Evolutionary conservation across 1,140 invertebrate genomes (phyloP), one percentile per base, ranked within the genome.

Genomic region (Anthonomus grandis): DNA sequence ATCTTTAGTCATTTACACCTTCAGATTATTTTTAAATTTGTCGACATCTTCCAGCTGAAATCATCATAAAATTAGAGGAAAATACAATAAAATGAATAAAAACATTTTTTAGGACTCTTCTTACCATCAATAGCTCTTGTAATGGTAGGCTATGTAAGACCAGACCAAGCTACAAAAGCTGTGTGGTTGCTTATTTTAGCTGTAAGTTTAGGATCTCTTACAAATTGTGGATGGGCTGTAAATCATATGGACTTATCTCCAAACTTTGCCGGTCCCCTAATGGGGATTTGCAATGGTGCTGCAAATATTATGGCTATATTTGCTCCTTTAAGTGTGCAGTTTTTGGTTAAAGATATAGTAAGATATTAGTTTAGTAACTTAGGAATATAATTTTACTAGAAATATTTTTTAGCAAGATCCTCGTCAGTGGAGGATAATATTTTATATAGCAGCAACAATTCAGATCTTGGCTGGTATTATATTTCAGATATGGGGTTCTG

Each of bases 241-340:
- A 88, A 87, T 65, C 83, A 87, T 65, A 78, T 89, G 21, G 86
- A 90, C 64, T 77, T 90, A 37, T 80, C 86, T 0, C 84, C 84
- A 4, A 85, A 83, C 70, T 82, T 78, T 72, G 85, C 86, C 17
- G 84, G 86, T 12, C 80, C 79, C 1, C 70, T 88, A 57, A 86
- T 88, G 82, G 85, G 89, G 5, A 76, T 91, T 18, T 87, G 86
- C 23, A 91, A 91, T 70, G 83, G 85, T 15, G 69, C 82, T 22
- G 82, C 86, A 0, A 90, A 88, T 55, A 64, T 86, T 2, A 79
- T 83, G 15, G 83, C 83, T 0, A 86, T 89, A 39, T 64, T 86
- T 13, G 85, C 84, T 12, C 89, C 88, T 0, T 66, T 83, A 4
- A 71, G 23, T 21, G 60, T 59, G 0, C 49, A 62, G 15, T 10